Evolutionary conservation across 2,797 vertebrate species (phyloP), one percentile per base, ranked within the genome.

Genomic region (Sebastes miniatus): DNA sequence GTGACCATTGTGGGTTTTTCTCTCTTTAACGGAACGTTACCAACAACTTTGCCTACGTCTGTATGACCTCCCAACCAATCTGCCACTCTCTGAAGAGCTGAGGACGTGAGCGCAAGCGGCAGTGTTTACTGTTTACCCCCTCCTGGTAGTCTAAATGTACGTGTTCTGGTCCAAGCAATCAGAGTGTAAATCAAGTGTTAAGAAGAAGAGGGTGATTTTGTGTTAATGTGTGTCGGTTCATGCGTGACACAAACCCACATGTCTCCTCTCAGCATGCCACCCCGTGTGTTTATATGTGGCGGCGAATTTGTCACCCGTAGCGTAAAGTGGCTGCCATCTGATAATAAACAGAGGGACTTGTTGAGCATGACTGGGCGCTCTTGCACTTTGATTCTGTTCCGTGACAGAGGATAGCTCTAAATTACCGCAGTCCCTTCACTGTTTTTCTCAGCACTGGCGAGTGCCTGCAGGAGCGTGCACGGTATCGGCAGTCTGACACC

Each of bases 331-430:
- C 86, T 88, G 80, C 86, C 82, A 78, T 90, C 85, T 84, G 91
- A 93, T 91, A 93, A 93, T 90, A 91, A 93, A 92, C 91, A 90
- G 68, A 83, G 76, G 84, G 87, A 91, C 89, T 88, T 88, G 83
- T 90, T 90, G 89, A 94, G 90, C 92, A 87, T 93, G 90, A 91
- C 90, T 89, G 90, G 90, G 82, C 50, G 32, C 78, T 83, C 79
- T n/a, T 61, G 77, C 83, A 88, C 80, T 84, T 31, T 86, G 82
- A 87, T 92, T 93, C 87, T 68, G 86, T 72, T 92, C 84, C 83
- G 80, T 70, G 62, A 76, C 56, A 68, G 77, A 77, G 83, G 84
- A 87, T 57, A 69, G 70, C 75, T 84, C 79, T 84, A 88, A 94
- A 92, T 91, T 81, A 90, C 83, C 25, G 2, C 62, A 62, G 73